These are phyloP conservation scores for Drosophila miranda DNA, from an alignment of 1,140 invertebrate genomes.

Conservation along the genomic window DNA sequence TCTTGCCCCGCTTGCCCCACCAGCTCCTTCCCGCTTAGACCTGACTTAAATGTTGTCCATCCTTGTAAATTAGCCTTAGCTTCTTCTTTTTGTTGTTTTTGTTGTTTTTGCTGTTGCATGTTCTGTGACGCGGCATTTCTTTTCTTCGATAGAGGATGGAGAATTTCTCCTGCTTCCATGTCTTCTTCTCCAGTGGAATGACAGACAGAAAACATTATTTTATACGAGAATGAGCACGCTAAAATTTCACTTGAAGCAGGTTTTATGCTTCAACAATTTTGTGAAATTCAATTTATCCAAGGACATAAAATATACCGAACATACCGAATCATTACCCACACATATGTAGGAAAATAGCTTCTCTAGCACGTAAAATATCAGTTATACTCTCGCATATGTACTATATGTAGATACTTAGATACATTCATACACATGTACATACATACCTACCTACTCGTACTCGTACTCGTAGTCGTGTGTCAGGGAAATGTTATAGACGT, in stretches of 20 bases:
- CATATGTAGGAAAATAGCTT: slow-evolving; percentile 24
- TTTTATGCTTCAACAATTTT: slow-evolving; percentile 81
- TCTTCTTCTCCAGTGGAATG: slow-evolving; percentile 51
- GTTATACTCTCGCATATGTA: slow-evolving; percentile 56
- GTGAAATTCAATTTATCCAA: slow-evolving; percentile 81
- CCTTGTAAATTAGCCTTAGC: slow-evolving; percentile 75
- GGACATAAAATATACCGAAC: slow-evolving; percentile 72
- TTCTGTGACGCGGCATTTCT: slow-evolving; percentile 63
- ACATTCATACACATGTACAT: slow-evolving; percentile 20
- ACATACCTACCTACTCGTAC: not conserved
- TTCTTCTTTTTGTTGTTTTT: slow-evolving; percentile 4
- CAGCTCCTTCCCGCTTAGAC: slow-evolving; percentile 14
- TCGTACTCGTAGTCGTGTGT: slow-evolving; percentile 1
- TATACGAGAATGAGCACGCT: slow-evolving; percentile 78
- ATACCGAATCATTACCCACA: slow-evolving; percentile 75
- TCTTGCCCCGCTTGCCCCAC: not conserved
- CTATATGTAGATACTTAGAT: slow-evolving; percentile 15
- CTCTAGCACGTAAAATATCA: slow-evolving; percentile 73
- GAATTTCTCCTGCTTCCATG: slow-evolving; percentile 35
- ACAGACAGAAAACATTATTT: slow-evolving; percentile 78
- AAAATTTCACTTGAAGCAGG: slow-evolving; percentile 78
- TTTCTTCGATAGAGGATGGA: slow-evolving; percentile 35
- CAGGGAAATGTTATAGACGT: slow-evolving; percentile 50
- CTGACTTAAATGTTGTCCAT: slow-evolving; percentile 69
- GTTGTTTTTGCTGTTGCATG: slow-evolving; percentile 43